Percentiles rank a stretch among this genome's conserved stretches.
Evolutionary conservation across 64 coral and sea anemone species (phyloP).

Genomic region (Acropora tenuis): DNA sequence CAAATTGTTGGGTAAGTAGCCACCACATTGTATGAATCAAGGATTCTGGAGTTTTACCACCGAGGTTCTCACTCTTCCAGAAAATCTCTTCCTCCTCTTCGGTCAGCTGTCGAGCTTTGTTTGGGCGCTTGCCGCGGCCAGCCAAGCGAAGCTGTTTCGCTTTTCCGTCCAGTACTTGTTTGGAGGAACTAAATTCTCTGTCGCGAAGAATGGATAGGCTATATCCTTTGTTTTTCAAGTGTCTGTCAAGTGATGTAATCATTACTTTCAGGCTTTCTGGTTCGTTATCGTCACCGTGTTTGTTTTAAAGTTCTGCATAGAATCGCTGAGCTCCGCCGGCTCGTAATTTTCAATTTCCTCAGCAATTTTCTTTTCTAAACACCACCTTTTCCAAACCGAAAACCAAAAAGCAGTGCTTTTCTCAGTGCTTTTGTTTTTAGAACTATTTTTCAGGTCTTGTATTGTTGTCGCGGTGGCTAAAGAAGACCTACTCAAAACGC

Average conservation of each 20-base stretch:
- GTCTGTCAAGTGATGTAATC: background rate
- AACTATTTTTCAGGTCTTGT: background rate
- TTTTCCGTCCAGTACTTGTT: background rate
- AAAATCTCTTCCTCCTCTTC: background rate
- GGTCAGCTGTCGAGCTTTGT: background rate
- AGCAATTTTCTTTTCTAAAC: background rate
- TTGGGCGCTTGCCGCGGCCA: background rate
- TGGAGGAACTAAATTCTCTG: background rate
- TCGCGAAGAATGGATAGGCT: background rate
- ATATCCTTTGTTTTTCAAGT: background rate
- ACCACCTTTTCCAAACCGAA: background rate
- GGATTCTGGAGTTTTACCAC: background rate
- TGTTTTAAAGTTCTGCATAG: background rate
- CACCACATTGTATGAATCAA: background rate
- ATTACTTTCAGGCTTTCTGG: too few species aligned
- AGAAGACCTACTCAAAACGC: conserved; percentile 7
- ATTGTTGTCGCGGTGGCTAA: conserved; percentile 2
- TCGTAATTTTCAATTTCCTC: conserved; percentile 5
- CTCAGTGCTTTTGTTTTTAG: background rate
- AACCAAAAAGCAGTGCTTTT: conserved; percentile 19
- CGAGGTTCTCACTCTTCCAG: background rate
- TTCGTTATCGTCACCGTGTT: background rate
- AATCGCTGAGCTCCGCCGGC: background rate
- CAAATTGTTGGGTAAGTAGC: too few species aligned
- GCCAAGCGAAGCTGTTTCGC: background rate